phyloP scores from a whole-genome alignment of 2,113 vertebrate genomes.

The Donacobius atricapilla region DNA sequence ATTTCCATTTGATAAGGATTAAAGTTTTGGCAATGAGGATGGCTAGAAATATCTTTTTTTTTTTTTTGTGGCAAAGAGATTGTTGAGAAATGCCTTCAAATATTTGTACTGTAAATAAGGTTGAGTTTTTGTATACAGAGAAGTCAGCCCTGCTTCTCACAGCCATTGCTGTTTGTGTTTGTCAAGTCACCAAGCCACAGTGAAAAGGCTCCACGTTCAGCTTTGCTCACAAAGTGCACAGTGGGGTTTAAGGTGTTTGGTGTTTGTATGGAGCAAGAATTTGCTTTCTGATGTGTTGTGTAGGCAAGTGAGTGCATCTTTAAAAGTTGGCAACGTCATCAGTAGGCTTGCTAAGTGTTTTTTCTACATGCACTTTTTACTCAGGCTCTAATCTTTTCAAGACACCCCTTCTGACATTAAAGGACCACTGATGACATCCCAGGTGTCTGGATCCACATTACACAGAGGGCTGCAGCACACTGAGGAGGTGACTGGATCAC shows the following conservation, averaged over 20 bases:
- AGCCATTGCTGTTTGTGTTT: conserved; percentile 14
- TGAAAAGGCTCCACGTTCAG: not conserved
- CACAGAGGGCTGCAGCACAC: not conserved
- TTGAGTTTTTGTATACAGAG: not conserved
- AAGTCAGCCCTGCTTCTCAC: not conserved
- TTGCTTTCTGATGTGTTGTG: not conserved
- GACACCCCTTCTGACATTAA: not conserved
- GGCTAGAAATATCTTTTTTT: conserved; percentile 18
- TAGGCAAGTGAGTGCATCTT: not conserved
- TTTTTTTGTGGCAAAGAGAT: conserved; percentile 39
- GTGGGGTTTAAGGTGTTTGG: not conserved
- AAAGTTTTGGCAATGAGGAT: conserved; percentile 30
- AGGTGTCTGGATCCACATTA: fast-evolving
- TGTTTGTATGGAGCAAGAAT: not conserved
- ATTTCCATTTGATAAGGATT: conserved; percentile 64
- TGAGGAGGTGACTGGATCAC: not conserved
- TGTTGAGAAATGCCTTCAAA: conserved; percentile 47
- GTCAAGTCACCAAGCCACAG: not conserved
- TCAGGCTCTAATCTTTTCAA: not conserved
- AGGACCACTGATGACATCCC: not conserved
- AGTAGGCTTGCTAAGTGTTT: not conserved
- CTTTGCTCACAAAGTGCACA: not conserved
- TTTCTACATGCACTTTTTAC: not conserved
- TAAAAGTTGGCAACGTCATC: not conserved
- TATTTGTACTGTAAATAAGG: conserved; percentile 45